Evolutionary conservation across 1,140 invertebrate genomes (phyloP), one percentile per base, ranked within the genome.

Genomic region (Trachelipus rathkii): DNA sequence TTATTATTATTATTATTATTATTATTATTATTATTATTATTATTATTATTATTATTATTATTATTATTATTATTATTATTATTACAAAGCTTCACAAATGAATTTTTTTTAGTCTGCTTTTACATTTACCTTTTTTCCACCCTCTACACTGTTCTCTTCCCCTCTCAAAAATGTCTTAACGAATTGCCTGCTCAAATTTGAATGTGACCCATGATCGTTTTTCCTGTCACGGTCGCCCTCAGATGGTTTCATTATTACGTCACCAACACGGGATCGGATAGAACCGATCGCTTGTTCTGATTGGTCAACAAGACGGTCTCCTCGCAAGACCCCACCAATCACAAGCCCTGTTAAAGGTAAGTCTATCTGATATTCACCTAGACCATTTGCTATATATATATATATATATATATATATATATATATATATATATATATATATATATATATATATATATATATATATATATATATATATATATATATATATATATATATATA

Each of bases 171-270:
- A 50, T 69, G 24, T 60, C 76, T 46, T 76, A 44, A 72, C 72
- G 44, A 73, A 70, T 73, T 46, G 72, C 74, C 70, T 75, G 74
- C 66, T 33, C 33, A 33, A 33, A 33, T 33, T 33, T 33, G 33
- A 74, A 78, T 71, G 76, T 77, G 79, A 73, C 76, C 67, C 77
- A 76, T 78, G 77, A 78, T 75, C 75, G 74, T 78, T 78, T 78
- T 81, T 74, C 78, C 71, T 81, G 77, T 79, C 77, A 76, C 75
- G 33, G 33, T 33, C 6, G 80, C 75, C 76, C 78, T 78, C 80
- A 81, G 80, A 81, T 77, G 80, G 80, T 77, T 77, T 81, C 77
- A 78, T 81, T 77, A 81, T 81, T 71, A 81, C 80, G 45, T 81
- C 80, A 75, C 80, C 80, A 46, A 78, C 80, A 75, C 77, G 80